Evolutionary conservation across 35 echinoderm and acorn worm species (phyloP).

Genomic region (Nesometra sesokonis): DNA sequence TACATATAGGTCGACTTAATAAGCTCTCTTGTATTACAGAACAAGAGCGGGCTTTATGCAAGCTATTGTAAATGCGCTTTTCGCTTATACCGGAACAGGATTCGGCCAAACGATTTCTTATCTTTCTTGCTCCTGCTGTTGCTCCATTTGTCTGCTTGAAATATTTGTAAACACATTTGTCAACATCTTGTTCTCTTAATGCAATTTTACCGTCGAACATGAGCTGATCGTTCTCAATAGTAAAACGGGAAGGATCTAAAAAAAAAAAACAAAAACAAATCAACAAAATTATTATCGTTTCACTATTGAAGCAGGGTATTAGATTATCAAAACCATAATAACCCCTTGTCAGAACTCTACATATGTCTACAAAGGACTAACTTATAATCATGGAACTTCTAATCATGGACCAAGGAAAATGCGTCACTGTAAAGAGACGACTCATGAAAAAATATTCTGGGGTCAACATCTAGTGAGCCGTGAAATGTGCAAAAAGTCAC

Average conservation of each 20-base stretch:
- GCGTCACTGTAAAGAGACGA: too few relatives aligned
- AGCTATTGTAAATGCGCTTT: neutral
- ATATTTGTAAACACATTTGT: neutral
- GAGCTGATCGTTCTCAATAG: neutral
- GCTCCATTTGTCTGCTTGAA: neutral
- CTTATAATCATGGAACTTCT: too few relatives aligned
- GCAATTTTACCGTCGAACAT: neutral
- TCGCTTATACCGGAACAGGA: slow-evolving; percentile 1
- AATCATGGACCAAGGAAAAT: too few relatives aligned
- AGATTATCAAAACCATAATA: too few relatives aligned
- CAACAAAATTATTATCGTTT: too few relatives aligned
- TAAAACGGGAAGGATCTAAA: neutral
- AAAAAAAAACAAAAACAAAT: too few relatives aligned
- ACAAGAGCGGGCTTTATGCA: neutral
- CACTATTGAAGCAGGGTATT: too few relatives aligned
- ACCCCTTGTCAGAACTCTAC: too few relatives aligned
- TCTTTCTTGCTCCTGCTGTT: neutral
- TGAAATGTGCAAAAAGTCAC: too few relatives aligned
- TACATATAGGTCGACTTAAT: neutral
- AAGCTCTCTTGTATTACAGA: neutral
- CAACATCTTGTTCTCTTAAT: neutral
- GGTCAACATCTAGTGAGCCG: too few relatives aligned
- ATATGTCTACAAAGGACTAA: too few relatives aligned
- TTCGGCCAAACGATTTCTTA: neutral
- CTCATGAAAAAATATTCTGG: too few relatives aligned